Evolutionary conservation across 2,888 invertebrate species (phyloP), one percentile per base, ranked within the genome.

Genomic region (Panzeria rudis): DNA sequence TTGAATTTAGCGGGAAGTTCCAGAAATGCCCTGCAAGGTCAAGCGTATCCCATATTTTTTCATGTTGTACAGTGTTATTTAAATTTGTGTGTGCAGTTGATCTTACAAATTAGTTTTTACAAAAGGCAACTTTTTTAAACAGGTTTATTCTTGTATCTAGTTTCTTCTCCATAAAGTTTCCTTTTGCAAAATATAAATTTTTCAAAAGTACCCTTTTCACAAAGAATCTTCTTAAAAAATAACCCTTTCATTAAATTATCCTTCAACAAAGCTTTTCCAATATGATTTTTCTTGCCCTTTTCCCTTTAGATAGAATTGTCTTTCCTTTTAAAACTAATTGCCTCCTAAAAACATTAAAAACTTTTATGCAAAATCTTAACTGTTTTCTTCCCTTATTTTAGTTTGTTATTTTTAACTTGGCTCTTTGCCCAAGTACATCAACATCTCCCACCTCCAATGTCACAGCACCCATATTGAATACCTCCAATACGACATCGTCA

Each of bases 341-440:
- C 29, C 13, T 41, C 17, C 29, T 50, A 13, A 59, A 50, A 56
- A 17, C 59, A 15, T 54, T 35, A 8, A 72, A 72, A 44, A 64
- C 38, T 66, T 59, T 32, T 25, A 64, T 72, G 47, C 7, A 64
- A 44, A 64, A 54, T 38, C 17, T 38, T 59, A 47, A 68, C 11
- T n/a, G 20, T 35, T 41, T 35, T 13, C 44, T 23, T 61, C 9
- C 17, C 5, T 62, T n/a, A 15, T 82, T 71, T 20, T 52, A 85
- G 85, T 66, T 82, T 64, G 47, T 59, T 83, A 52, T 83, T 38
- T 68, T 80, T 66, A 29, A 15, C 25, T 71, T 86, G 72, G 79
- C 83, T n/a, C 9, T 72, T 11, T 80, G 79, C 73, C 86, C 76
- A 32, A 44, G 20, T 20, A 64, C 44, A 56, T 15, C 69, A 56